Base-by-base conservation (phyloP, 1,140 invertebrate genomes). In the Rhopalosiphum maidis region DNA sequence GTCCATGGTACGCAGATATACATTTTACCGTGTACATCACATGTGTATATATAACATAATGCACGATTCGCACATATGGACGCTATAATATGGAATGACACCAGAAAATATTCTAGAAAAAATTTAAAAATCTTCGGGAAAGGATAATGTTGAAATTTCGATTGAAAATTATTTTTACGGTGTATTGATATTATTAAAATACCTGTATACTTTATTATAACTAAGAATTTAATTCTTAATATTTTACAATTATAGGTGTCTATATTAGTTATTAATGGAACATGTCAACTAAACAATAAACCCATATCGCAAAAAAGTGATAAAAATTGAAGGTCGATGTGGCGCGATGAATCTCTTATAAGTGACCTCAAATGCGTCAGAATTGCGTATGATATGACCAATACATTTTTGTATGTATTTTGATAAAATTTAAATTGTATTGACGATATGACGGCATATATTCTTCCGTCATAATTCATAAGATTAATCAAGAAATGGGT, bases 241-340 rank as follows among this genome's bases (percentile, higher is more conserved):
- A 25, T 41, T 41, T 41, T 1, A 41, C 41, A 41, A 41, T 41
- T 41, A 41, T 41, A 41, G 41, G 41, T 41, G 41, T 41, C 11
- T 83, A 23, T 85, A 85, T 41, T 41, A 85, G 22, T 22, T 85
- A 82, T 43, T 85, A 85, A 43, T 46, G n/a, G 8, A 88, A n/a
- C 37, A 22, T 35, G 86, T 51, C 30, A 88, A 88, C 43, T 51
- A 51, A 25, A 48, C 46, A 88, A n/a, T 88, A 88, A 48, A 51
- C 23, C 2, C 87, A 30, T 89, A 89, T 89, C 11, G 15, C n/a
- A 54, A 37, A 89, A 89, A 54, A 89, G 21, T n/a, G 85, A 87
- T 87, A 87, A 87, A 87, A 87, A n/a, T 54, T 89, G 87, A 89
- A 89, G 87, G 87, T 89, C 87, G 2, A 88, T 9, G 46, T 35